A percentile compares a stretch with the other conserved stretches of the same genome.
phyloP scores from a whole-genome alignment of 2,888 invertebrate genomes.

The Xestoiulus laeticollis region DNA sequence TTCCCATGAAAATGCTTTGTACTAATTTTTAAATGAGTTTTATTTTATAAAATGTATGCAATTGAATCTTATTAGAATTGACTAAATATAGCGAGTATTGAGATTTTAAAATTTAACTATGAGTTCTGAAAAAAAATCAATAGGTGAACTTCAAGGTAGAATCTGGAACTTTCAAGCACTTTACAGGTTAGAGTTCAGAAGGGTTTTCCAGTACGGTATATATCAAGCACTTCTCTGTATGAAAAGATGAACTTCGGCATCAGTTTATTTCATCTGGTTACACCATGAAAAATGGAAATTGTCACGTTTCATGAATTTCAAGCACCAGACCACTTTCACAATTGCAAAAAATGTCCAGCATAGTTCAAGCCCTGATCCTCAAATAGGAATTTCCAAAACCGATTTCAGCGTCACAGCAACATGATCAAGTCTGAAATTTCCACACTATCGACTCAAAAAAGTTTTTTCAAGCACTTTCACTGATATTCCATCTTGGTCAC shows the following conservation, averaged over 20 bases:
- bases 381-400: not conserved
- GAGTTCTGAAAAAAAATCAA: too few species aligned
- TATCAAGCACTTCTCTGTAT: not conserved
- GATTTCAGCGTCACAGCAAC: not conserved
- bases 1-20: too few species aligned
- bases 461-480: not conserved
- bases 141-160: too few species aligned
- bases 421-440: not conserved
- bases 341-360: too few species aligned
- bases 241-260: too few species aligned
- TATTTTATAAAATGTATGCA: too few species aligned
- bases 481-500: constrained; percentile 4
- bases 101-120: too few species aligned
- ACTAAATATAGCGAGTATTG: too few species aligned
- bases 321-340: not conserved
- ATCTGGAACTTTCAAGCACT: too few species aligned
- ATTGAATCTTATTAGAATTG: too few species aligned
- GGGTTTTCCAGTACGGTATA: not conserved
- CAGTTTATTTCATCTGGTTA: not conserved
- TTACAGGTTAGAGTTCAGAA: not conserved
- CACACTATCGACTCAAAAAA: not conserved
- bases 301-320: not conserved
- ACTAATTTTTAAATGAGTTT: too few species aligned
- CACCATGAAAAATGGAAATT: too few species aligned
- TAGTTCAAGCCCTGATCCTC: not conserved